Conservation (phyloP, 2,797 vertebrate species). For the Ispidina picta region DNA sequence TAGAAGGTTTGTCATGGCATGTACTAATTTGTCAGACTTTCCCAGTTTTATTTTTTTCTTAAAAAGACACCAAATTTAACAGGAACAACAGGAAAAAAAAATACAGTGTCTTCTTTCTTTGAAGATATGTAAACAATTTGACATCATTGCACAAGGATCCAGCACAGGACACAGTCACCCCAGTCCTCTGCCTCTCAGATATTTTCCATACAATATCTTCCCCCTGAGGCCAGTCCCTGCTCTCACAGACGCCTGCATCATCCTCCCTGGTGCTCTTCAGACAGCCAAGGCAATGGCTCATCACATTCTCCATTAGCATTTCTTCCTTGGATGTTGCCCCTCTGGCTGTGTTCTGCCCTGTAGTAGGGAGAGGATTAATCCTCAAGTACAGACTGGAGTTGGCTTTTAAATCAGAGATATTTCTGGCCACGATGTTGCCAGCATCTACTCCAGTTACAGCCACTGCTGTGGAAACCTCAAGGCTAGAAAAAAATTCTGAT, state of each 20-base stretch:
- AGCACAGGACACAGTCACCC: background rate
- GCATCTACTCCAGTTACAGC: background rate
- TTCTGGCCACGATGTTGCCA: background rate
- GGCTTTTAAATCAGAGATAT: background rate
- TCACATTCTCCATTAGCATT: accelerated
- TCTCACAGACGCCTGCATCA: accelerated
- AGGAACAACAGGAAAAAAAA: background rate
- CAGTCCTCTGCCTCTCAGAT: too few relatives aligned
- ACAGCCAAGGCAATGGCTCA: background rate
- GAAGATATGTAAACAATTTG: background rate
- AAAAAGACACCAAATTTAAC: background rate
- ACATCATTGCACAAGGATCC: background rate
- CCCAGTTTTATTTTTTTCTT: background rate
- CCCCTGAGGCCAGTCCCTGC: background rate
- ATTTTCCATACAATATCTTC: background rate
- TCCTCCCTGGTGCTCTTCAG: background rate
- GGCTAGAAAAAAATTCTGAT: background rate
- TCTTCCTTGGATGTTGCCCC: background rate
- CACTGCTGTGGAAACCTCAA: background rate
- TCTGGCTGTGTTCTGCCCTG: background rate
- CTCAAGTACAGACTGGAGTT: background rate
- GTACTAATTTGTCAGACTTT: background rate
- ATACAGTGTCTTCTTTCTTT: background rate
- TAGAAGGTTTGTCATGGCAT: background rate
- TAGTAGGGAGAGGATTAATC: background rate